Percentiles rank a stretch among this genome's conserved stretches.
Evolutionary conservation across 2,888 invertebrate genomes (phyloP).

Genomic region (Antheraea yamamai): DNA sequence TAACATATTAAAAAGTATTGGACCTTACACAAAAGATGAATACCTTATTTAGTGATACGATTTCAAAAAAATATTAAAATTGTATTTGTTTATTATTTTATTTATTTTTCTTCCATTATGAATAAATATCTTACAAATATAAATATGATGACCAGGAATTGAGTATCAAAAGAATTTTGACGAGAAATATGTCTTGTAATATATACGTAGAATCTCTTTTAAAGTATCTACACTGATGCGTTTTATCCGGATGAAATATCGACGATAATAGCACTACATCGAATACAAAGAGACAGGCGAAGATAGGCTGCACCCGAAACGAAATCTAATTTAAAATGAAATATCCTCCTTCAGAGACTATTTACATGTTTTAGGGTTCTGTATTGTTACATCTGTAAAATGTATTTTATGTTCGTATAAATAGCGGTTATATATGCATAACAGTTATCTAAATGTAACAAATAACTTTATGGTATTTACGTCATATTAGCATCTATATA

Average conservation of each 20-base stretch:
- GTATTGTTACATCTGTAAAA: not conserved
- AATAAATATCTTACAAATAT: not conserved
- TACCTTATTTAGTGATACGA: too few species aligned
- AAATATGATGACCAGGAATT: constrained; percentile 35
- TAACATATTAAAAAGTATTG: too few species aligned
- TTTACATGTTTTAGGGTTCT: constrained; percentile 12
- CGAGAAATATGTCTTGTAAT: constrained; percentile 39
- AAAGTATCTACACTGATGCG: constrained; percentile 28
- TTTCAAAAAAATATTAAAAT: too few species aligned
- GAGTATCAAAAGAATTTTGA: constrained; percentile 52
- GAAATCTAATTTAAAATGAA: constrained; percentile 59
- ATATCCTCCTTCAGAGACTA: constrained; percentile 18
- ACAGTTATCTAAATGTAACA: not conserved
- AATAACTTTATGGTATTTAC: not conserved
- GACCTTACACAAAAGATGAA: too few species aligned
- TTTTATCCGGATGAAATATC: constrained; percentile 31
- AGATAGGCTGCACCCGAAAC: constrained; percentile 43
- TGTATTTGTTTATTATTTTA: too few species aligned
- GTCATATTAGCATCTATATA: too few species aligned
- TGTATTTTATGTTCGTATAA: not conserved
- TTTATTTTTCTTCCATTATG: too few species aligned
- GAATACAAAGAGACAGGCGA: constrained; percentile 48
- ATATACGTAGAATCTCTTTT: constrained; percentile 34
- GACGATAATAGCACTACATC: constrained; percentile 42
- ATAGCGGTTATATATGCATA: not conserved